Evolutionary conservation across 64 coral and sea anemone genomes (phyloP).

Genomic region (Astreopora myriophthalma): DNA sequence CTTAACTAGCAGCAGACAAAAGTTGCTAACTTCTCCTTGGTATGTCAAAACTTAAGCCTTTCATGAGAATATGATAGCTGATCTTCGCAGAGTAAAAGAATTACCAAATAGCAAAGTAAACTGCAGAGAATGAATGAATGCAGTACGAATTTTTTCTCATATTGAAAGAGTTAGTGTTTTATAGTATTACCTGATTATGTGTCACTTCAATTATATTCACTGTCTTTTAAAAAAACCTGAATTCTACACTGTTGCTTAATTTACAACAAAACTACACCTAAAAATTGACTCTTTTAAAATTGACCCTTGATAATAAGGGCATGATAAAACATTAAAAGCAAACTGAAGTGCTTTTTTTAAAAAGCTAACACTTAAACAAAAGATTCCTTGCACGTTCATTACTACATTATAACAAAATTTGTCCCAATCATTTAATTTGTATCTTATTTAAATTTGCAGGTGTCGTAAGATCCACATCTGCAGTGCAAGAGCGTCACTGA

Average conservation of each 20-base stretch:
- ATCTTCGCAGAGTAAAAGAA: too few relatives aligned
- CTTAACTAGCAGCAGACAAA: too few relatives aligned
- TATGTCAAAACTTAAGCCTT: too few relatives aligned
- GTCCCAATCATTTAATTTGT: neutral
- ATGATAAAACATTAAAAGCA: neutral
- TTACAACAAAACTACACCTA: neutral
- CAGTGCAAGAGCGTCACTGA: too few relatives aligned
- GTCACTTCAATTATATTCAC: neutral
- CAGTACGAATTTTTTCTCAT: too few relatives aligned
- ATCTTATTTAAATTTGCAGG: neutral
- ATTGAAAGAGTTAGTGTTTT: too few relatives aligned
- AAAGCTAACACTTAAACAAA: neutral
- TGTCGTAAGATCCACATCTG: too few relatives aligned
- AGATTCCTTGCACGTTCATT: neutral
- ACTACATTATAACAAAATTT: neutral
- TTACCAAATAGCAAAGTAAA: too few relatives aligned
- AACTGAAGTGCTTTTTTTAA: neutral
- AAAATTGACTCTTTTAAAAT: neutral
- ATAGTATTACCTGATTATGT: too few relatives aligned
- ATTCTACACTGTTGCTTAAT: neutral
- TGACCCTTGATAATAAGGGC: neutral
- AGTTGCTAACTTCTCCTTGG: too few relatives aligned
- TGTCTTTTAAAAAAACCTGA: neutral
- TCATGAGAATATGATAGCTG: too few relatives aligned
- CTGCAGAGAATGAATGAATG: too few relatives aligned